Evolutionary conservation across 2,797 vertebrate species (phyloP), one percentile per base, ranked within the genome.

Genomic region (Sorex maritimensis): DNA sequence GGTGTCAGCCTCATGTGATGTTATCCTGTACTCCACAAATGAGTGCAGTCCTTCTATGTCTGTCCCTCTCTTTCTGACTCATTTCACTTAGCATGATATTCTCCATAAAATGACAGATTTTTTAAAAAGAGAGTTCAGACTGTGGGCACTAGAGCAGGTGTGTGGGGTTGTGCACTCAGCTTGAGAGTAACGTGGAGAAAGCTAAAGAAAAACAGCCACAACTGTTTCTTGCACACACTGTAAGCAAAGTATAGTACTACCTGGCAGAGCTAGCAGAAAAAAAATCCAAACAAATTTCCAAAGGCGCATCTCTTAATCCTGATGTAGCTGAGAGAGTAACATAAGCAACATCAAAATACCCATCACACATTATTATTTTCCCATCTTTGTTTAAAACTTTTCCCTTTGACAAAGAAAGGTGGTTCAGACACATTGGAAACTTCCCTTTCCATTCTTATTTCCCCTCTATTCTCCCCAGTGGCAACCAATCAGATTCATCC

Each of bases 51-150:
- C 34, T 34, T 34, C 34, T 34, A 34, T 34, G 34, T 34, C 34
- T 34, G 34, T 34, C 34, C 34, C 34, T 34, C 34, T 34, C 34
- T 34, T 34, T 34, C 34, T 34, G 34, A 34, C 34, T 34, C 34
- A 34, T 34, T 34, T 34, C 34, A 34, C 34, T 34, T 34, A 34
- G 34, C 34, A 34, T 34, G 34, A 34, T 34, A 34, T 34, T 34
- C 34, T 34, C 34, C 34, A 34, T 34, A 34, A 0, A 91, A 58
- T 89, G 95, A 87, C 83, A 41, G 52, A 90, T 65, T 71, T 86
- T 89, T 80, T 71, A 91, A n/a, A 93, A 80, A 75, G 93, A 28
- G 10, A 93, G 90, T 79, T 38, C 49, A 78, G 81, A 90, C 87
- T 15, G 2, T 23, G 74, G 86, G 81, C 1, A 4, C 73, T 71